These are phyloP conservation scores for Thaumatotibia leucotreta DNA, from an alignment of 1,140 invertebrate genomes.

Conservation along the genomic window DNA sequence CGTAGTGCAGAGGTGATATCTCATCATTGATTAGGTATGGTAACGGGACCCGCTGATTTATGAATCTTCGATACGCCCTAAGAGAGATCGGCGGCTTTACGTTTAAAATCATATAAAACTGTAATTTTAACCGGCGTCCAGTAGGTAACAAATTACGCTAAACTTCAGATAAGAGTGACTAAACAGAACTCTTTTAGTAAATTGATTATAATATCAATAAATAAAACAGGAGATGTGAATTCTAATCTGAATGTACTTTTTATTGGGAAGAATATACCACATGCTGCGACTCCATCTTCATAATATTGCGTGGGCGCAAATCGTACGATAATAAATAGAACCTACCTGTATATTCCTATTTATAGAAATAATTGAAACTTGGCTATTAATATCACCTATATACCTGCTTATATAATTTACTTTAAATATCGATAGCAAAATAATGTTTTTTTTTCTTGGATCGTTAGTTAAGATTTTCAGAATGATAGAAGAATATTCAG, in stretches of 20 bases:
- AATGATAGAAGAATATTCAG: too few species aligned
- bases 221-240: background rate
- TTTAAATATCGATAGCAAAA: too few species aligned
- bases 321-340: background rate
- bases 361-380: too few species aligned
- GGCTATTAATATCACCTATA: too few species aligned
- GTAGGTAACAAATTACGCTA: background rate
- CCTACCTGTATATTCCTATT: too few species aligned
- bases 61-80: background rate
- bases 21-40: slow-evolving; percentile 5
- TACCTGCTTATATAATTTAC: too few species aligned
- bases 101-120: slow-evolving; percentile 3
- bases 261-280: background rate
- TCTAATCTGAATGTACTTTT: background rate
- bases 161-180: background rate
- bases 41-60: background rate
- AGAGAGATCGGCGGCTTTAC: background rate
- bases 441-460: too few species aligned
- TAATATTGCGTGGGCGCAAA: background rate
- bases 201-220: background rate
- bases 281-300: background rate
- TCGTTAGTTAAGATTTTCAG: too few species aligned
- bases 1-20: background rate
- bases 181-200: background rate
- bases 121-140: background rate